Evolutionary conservation across 1,140 invertebrate species (phyloP), one percentile per base, ranked within the genome.

Genomic region (Sinonovacula constricta): DNA sequence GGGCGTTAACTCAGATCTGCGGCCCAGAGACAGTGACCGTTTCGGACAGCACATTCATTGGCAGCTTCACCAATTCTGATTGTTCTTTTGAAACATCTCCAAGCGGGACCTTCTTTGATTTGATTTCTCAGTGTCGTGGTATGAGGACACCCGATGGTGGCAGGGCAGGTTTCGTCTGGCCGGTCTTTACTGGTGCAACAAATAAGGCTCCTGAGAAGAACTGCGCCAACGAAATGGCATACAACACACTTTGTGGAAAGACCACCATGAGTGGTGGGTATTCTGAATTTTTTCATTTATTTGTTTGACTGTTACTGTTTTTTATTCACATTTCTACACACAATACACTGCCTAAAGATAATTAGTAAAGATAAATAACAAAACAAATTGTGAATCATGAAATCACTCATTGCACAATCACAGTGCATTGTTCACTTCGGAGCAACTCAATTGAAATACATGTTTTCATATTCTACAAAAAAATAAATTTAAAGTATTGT

Each of bases 131-230:
- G 2, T 67, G 68, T 2, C 66, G 82, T 10, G 49, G 66, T 15
- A 79, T 63, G 31, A 78, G 70, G 12, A 65, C 69, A n/a, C 53
- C 59, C 1, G 51, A 65, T 3, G n/a, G 1, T 1, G 74, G 56
- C 15, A 77, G 72, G 31, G 49, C 81, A 24, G 86, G 82, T 3
- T 15, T 90, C 28, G 57, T 56, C 2, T 83, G 82, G 54, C 54
- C 83, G 12, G 74, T 71, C 3, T 88, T 88, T 67, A 76, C 71
- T 26, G 75, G 71, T 22, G 86, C 80, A 0, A 7, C 63, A 34
- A 91, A 91, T 62, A 63, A 59, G 0, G 85, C 84, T 26, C 87
- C 88, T 0, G 69, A 70, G 1, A 87, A 87, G 49, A 83, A 85
- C 7, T 87, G 84, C 33, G 12, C 22, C 0, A 60, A 56, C 3